A percentile compares a stretch with the other conserved stretches of the same genome.
phyloP scores from a whole-genome alignment of 2,888 invertebrate species.

The Limnephilus lunatus region DNA sequence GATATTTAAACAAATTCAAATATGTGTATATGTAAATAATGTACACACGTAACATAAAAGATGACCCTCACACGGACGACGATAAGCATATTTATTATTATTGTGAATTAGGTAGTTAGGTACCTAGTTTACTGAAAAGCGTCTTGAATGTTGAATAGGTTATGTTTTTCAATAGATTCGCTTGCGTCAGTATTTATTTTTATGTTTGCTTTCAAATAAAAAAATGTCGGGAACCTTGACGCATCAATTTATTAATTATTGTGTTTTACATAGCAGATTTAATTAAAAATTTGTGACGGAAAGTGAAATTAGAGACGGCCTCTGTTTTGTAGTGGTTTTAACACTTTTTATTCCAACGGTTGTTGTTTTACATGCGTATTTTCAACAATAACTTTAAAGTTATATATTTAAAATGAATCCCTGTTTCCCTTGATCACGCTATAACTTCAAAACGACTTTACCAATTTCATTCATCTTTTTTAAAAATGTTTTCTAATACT shows the following conservation, averaged over 20 bases:
- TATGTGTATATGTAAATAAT: background rate
- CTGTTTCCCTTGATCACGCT: no score
- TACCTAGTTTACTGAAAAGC: background rate
- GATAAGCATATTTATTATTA: conserved; percentile 10
- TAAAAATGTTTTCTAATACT: no score
- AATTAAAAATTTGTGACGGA: background rate
- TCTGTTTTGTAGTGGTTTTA: background rate
- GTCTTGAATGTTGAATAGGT: background rate
- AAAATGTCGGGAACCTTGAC: background rate
- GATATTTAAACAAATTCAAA: conserved; percentile 27
- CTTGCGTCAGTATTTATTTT: background rate
- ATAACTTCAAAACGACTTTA: no score
- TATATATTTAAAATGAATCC: no score
- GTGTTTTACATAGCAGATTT: background rate
- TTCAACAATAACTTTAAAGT: no score
- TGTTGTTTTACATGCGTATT: no score
- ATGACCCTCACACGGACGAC: conserved; percentile 10
- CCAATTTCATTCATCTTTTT: no score
- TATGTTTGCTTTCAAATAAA: background rate
- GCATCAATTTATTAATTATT: background rate
- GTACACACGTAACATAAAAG: background rate
- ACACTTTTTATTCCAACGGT: background rate
- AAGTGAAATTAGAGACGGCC: background rate
- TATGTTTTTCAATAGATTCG: background rate
- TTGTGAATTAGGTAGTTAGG: background rate